Evolutionary conservation across 2,888 invertebrate genomes (phyloP), one percentile per base, ranked within the genome.

Genomic region (Lymantria monacha): DNA sequence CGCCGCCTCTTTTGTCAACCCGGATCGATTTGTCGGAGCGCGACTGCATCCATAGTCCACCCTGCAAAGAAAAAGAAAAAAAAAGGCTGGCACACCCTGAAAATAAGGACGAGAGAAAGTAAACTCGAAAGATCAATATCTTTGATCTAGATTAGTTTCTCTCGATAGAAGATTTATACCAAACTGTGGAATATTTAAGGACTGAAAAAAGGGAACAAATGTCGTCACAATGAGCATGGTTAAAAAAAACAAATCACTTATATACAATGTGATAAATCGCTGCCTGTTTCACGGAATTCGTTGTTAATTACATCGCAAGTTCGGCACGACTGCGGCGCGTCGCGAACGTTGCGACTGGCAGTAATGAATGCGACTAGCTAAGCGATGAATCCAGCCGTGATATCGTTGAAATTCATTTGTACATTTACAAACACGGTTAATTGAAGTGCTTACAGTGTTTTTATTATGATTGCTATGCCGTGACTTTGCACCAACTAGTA

Each of bases 281-380:
- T 63, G 59, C 60, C 54, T 57, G 58, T 64, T 61, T 61, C 55
- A 62, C 53, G 64, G 73, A 74, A 82, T 79, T 69, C 67, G 61
- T 67, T 76, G 73, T 77, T 83, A 83, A 83, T 81, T 79, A 78
- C 72, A 70, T 68, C 61, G 66, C 59, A 49, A 66, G 69, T 72
- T 63, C 57, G 55, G 55, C 61, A 62, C 57, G 57, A 40, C 48
- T 45, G 55, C 55, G 56, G 55, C 54, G 53, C 55, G 56, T 54
- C 54, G 57, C 57, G 53, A 55, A 51, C 57, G 59, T 63, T 62
- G 59, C 58, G 61, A 53, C 62, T 58, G 57, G 46, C 64, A 63
- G 65, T 77, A 82, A 84, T 79, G 75, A 80, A 78, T 75, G 71
- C 70, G 70, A n/a, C 61, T 57, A 63, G 68, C 65, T 66, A 68